Evolutionary conservation across 2,797 vertebrate genomes (phyloP), one percentile per base, ranked within the genome.

Genomic region (Tenualosa thibaudeaui): DNA sequence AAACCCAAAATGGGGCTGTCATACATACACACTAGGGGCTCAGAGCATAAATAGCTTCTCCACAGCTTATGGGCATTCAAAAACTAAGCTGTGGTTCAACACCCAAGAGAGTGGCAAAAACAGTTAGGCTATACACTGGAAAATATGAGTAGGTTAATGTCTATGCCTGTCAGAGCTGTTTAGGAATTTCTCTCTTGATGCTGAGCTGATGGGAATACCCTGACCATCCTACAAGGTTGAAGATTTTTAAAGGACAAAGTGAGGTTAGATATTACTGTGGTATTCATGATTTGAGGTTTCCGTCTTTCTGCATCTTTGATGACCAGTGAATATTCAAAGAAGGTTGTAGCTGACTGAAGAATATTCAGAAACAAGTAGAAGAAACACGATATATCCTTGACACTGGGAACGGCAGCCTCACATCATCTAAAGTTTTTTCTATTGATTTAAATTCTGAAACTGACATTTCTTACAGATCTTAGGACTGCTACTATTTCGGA

Each of bases 1-100:
- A 85, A 89, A 86, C 87, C 87, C 86, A 83, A 46, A 24, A 26
- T 37, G 78, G 83, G 22, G 81, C 85, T 84, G 81, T 65, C 83
- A 83, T 85, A 83, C 82, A 37, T 13, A 40, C 65, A 75, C 71
- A 46, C 54, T 6, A 86, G 75, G 85, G 85, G 86, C 50, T 58
- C 22, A 84, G 56, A 49, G 22, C 83, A 87, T 81, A 86, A 89
- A 85, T 83, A 88, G 83, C 75, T 56, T 82, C 53, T 85, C 60
- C 58, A 71, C 81, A 85, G 83, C 83, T 81, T 60, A 65, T 60
- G 56, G 81, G 83, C 49, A 81, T 89, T 54, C 58, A 81, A 50
- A 86, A 87, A 83, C 53, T 85, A 49, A 81, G 60, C 68, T 13
- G 13, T 31, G 37, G 10, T 15, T 71, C 65, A 37, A 71, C 65